These are phyloP conservation scores for Chymomyza caudatula DNA, from an alignment of 2,888 invertebrate species.

Conservation along the genomic window DNA sequence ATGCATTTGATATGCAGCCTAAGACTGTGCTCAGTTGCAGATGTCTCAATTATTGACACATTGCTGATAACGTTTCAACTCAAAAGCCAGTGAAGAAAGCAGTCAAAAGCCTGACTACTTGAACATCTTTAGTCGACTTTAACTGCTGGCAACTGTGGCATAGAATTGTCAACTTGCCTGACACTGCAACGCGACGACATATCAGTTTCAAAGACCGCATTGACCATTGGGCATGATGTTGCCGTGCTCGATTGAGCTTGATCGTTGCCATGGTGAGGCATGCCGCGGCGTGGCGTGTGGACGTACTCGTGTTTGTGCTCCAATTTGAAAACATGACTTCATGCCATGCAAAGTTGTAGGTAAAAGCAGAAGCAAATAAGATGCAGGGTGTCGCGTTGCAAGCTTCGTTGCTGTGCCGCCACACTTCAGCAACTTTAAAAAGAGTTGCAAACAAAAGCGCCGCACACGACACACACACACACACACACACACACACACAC, in stretches of 20 bases:
- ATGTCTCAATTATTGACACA: neutral
- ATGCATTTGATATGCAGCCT: neutral
- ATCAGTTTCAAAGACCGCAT: neutral
- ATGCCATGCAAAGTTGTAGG: neutral
- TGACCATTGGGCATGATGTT: neutral
- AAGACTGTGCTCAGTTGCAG: neutral
- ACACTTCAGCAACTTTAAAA: slow-evolving; percentile 57
- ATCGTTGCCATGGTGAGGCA: neutral
- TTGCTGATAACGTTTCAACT: neutral
- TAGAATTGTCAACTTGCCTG: neutral
- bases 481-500: slow-evolving; percentile 24
- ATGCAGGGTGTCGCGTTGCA: neutral
- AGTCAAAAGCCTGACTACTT: neutral
- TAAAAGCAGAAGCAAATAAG: neutral
- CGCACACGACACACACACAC: slow-evolving; percentile 36
- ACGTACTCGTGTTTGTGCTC: neutral
- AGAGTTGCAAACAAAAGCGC: slow-evolving; percentile 31
- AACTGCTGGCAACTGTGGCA: neutral
- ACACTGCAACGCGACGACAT: neutral
- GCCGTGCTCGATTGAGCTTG: neutral
- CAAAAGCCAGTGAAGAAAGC: too few species aligned
- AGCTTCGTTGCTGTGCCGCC: slow-evolving; percentile 19
- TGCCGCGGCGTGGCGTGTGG: neutral
- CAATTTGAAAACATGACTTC: neutral
- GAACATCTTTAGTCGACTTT: neutral